A percentile compares a stretch with the other conserved stretches of the same genome.
These are phyloP conservation scores for Synchiropus splendidus DNA, from an alignment of 2,113 vertebrate genomes.

Conservation along the genomic window DNA sequence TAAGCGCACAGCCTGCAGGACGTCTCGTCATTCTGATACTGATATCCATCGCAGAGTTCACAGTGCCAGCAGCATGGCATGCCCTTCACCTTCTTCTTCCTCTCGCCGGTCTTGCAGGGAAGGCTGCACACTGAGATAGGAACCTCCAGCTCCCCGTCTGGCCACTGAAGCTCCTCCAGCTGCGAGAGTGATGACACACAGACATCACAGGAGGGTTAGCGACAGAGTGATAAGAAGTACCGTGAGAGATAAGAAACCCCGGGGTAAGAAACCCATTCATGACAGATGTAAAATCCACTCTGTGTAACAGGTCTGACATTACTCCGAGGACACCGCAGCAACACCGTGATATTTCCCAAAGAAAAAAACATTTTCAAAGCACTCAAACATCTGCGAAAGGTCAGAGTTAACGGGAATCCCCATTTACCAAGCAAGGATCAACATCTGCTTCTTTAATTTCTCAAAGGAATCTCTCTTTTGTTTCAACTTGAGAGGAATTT, in stretches of 20 bases:
- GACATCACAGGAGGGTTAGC: conserved; percentile 6
- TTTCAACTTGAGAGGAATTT: conserved; percentile 35
- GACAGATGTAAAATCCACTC: too few species aligned
- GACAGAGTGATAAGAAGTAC: conserved; percentile 7
- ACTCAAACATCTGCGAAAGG: too few species aligned
- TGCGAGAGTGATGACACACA: conserved; percentile 35
- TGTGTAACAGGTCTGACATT: too few species aligned
- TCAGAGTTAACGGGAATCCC: too few species aligned
- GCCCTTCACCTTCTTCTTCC: conserved; percentile 64
- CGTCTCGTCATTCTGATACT: conserved; percentile 62
- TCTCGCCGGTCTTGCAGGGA: conserved; percentile 59
- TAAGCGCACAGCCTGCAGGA: conserved; percentile 59
- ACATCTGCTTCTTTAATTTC: conserved; percentile 25
- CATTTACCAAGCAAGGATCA: background rate
- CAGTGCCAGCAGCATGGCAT: conserved; percentile 66
- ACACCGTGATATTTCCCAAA: too few species aligned
- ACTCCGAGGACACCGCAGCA: too few species aligned
- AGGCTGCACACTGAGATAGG: conserved; percentile 62
- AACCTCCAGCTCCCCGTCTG: conserved; percentile 56
- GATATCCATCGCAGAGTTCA: conserved; percentile 61
- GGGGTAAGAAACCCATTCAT: background rate
- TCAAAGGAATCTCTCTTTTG: conserved; percentile 6
- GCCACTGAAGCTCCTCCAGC: conserved; percentile 65
- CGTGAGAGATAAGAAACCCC: conserved; percentile 4
- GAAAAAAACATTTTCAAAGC: too few species aligned